A percentile compares a stretch with the other conserved stretches of the same genome.
These are phyloP conservation scores for Eublepharis macularius DNA, from an alignment of 2,113 vertebrate species.

Conservation along the genomic window DNA sequence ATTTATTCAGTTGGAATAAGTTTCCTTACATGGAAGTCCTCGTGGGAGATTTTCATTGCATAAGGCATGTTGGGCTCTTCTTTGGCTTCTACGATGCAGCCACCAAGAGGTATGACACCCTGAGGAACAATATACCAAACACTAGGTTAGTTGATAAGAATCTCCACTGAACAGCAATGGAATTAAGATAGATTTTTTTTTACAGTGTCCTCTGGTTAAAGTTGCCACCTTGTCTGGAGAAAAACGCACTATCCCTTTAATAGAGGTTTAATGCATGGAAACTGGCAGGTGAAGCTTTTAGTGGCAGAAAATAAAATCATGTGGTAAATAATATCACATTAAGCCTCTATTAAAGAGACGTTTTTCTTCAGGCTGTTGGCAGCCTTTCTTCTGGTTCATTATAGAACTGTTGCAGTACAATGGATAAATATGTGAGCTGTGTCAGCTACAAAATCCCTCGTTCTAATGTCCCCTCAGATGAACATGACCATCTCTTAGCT, in stretches of 20 bases:
- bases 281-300: no score
- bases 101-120: constrained; percentile 94
- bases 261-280: no score
- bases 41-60: constrained; percentile 89
- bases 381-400: background rate
- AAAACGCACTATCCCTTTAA: no score
- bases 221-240: no score
- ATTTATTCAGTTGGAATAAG: background rate
- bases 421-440: background rate
- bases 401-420: background rate
- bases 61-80: constrained; percentile 95
- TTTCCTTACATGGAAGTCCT: constrained; percentile 90
- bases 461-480: background rate
- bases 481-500: background rate
- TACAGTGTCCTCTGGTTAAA: background rate
- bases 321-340: no score
- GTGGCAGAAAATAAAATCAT: no score
- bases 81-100: constrained; percentile 88
- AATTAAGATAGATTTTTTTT: background rate
- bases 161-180: background rate
- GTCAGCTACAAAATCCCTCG: background rate
- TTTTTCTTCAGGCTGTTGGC: no score
- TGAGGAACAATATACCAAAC: constrained; percentile 62
- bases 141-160: background rate
- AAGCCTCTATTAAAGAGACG: no score